Base-by-base conservation (phyloP, 2,888 invertebrate genomes). In the Coecobrya sp. region DNA sequence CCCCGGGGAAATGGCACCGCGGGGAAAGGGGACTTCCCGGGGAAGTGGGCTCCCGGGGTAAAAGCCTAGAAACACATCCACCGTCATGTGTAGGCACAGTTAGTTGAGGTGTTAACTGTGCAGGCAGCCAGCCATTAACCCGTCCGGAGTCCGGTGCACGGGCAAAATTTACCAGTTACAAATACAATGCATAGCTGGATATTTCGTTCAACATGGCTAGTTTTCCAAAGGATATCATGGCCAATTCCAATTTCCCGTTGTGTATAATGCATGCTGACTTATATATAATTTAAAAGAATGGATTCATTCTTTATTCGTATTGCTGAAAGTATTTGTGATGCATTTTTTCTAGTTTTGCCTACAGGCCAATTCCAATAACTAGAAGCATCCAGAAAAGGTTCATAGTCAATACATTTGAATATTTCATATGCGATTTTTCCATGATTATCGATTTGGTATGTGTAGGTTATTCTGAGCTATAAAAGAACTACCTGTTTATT, bases 271-370 rank as follows among this genome's bases (percentile, higher is more conserved):
- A 73, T 10, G 5, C 2, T 7, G 16, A 36, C 36, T 73, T 30
- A 42, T 73, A 36, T 13, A 73, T 42, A 73, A 73, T 73, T 73
- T 22, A 73, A 42, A 19, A 19, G 4, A 42, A 73, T 73, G 42
- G 73, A 73, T 73, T n/a, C 73, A 1, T 19, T 3, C n/a, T 19
- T 36, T 36, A 1, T n/a, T 27, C 30, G 36, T 36, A 0, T 8
- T n/a, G n/a, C 55, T 55, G 19, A 11, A 3, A 1, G 13, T 49
- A 49, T 13, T 49, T 42, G 10, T 42, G n/a, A 42, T 10, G 10
- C 10, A 49, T 49, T 49, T 13, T 49, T 1, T 11, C 1, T 49
- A 49, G 11, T 10, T 49, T 49, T 13, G n/a, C 49, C 49, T 13
- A 10, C n/a, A n/a, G n/a, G n/a, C n/a, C n/a, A n/a, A 49, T 10